Conservation (phyloP, 1,140 invertebrate species). For the Branchinecta lindahli region DNA sequence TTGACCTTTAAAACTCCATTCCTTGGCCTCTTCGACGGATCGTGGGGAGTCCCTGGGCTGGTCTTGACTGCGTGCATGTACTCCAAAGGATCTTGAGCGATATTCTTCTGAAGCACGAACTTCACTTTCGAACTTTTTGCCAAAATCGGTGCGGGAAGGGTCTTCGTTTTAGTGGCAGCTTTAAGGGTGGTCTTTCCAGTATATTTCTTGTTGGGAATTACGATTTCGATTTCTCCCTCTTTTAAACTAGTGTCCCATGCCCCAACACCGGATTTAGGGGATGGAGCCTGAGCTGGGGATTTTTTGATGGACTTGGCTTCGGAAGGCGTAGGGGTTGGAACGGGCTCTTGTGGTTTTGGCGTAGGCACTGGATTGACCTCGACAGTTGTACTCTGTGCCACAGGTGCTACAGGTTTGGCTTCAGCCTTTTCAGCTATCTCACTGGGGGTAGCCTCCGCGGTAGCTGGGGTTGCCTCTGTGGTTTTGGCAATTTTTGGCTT, state of each 20-base stretch:
- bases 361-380: too few species aligned
- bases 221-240: constrained; percentile 19
- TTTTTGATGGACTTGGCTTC: too few species aligned
- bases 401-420: too few species aligned
- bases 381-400: too few species aligned
- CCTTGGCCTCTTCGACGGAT: constrained; percentile 45
- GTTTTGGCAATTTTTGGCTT: too few species aligned
- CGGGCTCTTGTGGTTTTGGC: too few species aligned
- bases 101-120: constrained; percentile 11
- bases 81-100: constrained; percentile 33
- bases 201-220: constrained; percentile 20
- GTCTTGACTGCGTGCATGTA: constrained; percentile 47
- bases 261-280: neutral
- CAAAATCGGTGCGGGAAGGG: neutral
- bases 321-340: too few species aligned
- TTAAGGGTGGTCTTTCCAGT: constrained; percentile 12
- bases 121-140: constrained; percentile 11
- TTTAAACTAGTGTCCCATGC: constrained; percentile 14
- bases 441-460: too few species aligned
- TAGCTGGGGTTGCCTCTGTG: too few species aligned
- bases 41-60: constrained; percentile 54
- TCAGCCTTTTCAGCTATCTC: too few species aligned
- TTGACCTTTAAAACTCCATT: constrained; percentile 46
- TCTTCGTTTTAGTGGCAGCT: constrained; percentile 11
- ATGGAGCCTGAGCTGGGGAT: too few species aligned